phyloP scores from a whole-genome alignment of 2,888 invertebrate species.

The Himalopsyche tibetana region DNA sequence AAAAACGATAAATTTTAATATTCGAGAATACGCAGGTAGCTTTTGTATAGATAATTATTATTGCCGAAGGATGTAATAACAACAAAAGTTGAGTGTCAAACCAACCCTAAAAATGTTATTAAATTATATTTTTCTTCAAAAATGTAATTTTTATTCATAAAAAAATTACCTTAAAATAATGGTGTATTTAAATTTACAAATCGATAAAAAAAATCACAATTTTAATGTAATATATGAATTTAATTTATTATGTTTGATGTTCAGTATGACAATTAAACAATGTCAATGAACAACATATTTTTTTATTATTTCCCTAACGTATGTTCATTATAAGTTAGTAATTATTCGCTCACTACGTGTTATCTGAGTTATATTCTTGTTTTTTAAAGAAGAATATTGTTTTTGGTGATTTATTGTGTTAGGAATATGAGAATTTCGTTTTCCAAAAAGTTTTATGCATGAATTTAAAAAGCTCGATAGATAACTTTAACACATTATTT shows the following conservation, averaged over 20 bases:
- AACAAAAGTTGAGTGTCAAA: not conserved
- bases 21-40: not conserved
- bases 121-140: too few species aligned
- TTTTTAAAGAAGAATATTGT: slow-evolving; percentile 1
- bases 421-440: not conserved
- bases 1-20: slow-evolving; percentile 12
- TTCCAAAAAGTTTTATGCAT: not conserved
- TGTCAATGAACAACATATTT: too few species aligned
- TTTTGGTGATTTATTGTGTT: slow-evolving; percentile 18
- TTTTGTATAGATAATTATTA: not conserved
- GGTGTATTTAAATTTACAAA: too few species aligned
- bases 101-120: not conserved
- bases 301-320: too few species aligned
- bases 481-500: not conserved
- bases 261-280: too few species aligned
- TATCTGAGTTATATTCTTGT: not conserved
- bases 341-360: not conserved
- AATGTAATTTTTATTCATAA: too few species aligned
- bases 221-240: too few species aligned
- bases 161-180: too few species aligned
- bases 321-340: not conserved
- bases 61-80: not conserved
- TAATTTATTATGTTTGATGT: too few species aligned
- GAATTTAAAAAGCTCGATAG: not conserved
- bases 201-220: too few species aligned